Percentiles rank a stretch among this genome's conserved stretches.
These are phyloP conservation scores for Rostratula benghalensis DNA, from an alignment of 2,113 vertebrate species.

Conservation along the genomic window DNA sequence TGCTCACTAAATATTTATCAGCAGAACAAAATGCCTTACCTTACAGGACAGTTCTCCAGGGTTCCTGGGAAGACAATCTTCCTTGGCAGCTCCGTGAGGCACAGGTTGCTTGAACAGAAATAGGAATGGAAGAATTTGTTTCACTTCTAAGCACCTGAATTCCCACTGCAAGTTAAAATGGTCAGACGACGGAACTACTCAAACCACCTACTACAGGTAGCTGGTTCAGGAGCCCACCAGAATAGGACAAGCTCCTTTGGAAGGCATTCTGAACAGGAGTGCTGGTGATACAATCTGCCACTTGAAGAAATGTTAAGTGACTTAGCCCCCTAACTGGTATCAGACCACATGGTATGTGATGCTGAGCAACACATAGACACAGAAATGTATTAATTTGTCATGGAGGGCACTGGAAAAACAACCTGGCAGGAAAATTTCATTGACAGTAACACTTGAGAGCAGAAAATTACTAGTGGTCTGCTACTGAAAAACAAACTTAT, in stretches of 20 bases:
- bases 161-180: neutral
- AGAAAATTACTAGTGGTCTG: neutral
- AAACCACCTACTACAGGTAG: neutral
- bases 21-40: slow-evolving; percentile 72
- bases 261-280: neutral
- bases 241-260: neutral
- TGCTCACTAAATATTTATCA: neutral
- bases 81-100: slow-evolving; percentile 81
- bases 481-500: neutral
- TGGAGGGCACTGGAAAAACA: neutral
- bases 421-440: neutral
- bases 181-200: neutral
- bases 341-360: neutral
- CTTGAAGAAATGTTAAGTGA: neutral
- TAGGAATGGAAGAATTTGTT: neutral
- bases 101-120: slow-evolving; percentile 81
- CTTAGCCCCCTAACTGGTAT: neutral
- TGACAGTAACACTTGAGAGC: neutral
- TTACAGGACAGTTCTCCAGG: slow-evolving; percentile 82
- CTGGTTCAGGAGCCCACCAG: neutral
- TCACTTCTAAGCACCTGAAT: neutral
- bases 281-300: neutral
- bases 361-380: neutral
- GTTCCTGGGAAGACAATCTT: slow-evolving; percentile 76
- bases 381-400: neutral